A percentile compares a stretch with the other conserved stretches of the same genome.
phyloP scores from a whole-genome alignment of 2,888 invertebrate genomes.

The Artemia sinica region DNA sequence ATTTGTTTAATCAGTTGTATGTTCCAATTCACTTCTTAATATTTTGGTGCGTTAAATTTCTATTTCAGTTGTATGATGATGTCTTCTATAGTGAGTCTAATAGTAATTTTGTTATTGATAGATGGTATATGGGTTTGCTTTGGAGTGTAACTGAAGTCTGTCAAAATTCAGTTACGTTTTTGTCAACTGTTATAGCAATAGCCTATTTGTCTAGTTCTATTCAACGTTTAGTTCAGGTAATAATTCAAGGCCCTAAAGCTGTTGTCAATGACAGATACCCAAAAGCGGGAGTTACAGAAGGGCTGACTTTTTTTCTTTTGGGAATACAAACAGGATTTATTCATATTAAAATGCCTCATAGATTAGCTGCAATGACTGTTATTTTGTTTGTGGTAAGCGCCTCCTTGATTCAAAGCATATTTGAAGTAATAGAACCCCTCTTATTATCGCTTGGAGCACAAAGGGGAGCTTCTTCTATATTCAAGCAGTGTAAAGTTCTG shows the following conservation, averaged over 20 bases:
- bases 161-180: conserved; percentile 36
- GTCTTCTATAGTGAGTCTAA: conserved; percentile 19
- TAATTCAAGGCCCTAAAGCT: conserved; percentile 32
- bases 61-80: conserved; percentile 31
- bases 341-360: conserved; percentile 35
- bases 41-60: conserved; percentile 35
- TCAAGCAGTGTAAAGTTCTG: conserved; percentile 32
- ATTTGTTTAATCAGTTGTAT: conserved; percentile 34
- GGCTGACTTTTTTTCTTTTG: conserved; percentile 37
- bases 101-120: conserved; percentile 26
- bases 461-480: conserved; percentile 28
- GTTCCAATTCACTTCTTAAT: conserved; percentile 36
- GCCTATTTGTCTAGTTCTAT: conserved; percentile 34
- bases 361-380: conserved; percentile 37
- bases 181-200: conserved; percentile 37
- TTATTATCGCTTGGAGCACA: conserved; percentile 36
- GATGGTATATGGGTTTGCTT: conserved; percentile 32
- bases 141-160: conserved; percentile 34
- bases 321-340: conserved; percentile 37
- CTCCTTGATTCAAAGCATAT: conserved; percentile 39
- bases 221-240: conserved; percentile 33
- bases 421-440: conserved; percentile 37
- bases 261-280: conserved; percentile 29
- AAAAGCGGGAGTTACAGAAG: conserved; percentile 37
- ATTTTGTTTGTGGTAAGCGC: conserved; percentile 39